These are phyloP conservation scores for Ophion slaviceki DNA, from an alignment of 2,888 invertebrate genomes.

Conservation along the genomic window DNA sequence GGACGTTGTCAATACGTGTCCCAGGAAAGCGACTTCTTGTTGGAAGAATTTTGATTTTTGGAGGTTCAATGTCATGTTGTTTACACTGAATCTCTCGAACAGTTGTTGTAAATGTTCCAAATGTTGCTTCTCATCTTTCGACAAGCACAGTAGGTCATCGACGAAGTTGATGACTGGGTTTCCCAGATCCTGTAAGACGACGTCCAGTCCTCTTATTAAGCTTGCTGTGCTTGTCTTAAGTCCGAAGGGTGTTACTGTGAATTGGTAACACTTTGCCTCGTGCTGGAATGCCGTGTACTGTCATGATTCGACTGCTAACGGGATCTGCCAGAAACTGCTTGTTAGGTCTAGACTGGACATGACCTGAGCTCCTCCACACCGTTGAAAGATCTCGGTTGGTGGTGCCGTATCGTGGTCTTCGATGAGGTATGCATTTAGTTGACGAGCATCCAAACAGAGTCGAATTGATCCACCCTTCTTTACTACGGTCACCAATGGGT, in stretches of 20 bases:
- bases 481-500: not conserved
- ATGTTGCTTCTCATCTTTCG: not conserved
- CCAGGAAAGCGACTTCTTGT: constrained; percentile 68
- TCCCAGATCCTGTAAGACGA: not conserved
- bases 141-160: constrained; percentile 44
- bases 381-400: not conserved
- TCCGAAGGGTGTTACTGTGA: constrained; percentile 22
- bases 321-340: constrained; percentile 17
- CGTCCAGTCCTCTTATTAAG: too few relatives aligned
- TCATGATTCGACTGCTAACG: not conserved
- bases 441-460: constrained; percentile 5
- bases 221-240: too few relatives aligned
- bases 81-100: constrained; percentile 46
- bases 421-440: constrained; percentile 2
- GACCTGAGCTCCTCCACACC: not conserved
- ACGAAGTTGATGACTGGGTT: constrained; percentile 43
- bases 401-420: not conserved
- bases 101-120: constrained; percentile 58
- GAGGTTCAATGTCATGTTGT: constrained; percentile 66
- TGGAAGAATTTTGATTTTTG: constrained; percentile 68
- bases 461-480: constrained; percentile 4
- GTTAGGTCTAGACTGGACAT: constrained; percentile 25
- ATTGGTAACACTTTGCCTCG: not conserved
- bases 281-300: constrained; percentile 4
- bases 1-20: constrained; percentile 64